A percentile compares a stretch with the other conserved stretches of the same genome.
Evolutionary conservation across 1,140 invertebrate species (phyloP).

Genomic region (Lithobius niger): DNA sequence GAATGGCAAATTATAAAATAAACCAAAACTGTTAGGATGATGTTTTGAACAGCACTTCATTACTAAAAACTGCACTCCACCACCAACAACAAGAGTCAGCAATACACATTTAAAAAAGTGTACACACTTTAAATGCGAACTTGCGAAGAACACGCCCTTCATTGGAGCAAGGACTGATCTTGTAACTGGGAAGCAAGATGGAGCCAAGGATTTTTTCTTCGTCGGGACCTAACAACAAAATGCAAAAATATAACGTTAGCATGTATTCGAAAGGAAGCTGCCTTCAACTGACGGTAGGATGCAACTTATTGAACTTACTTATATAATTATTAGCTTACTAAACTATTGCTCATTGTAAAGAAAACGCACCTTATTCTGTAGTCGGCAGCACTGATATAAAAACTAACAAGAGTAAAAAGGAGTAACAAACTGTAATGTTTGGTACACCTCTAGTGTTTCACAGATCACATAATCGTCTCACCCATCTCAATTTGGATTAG

Average conservation of each 20-base stretch:
- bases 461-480: no score
- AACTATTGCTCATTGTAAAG: no score
- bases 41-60: constrained; percentile 2
- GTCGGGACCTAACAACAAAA: constrained; percentile 51
- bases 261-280: background rate
- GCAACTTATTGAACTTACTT: no score
- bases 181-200: constrained; percentile 78
- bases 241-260: constrained; percentile 15
- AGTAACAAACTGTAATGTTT: no score
- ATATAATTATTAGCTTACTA: no score
- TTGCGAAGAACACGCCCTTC: constrained; percentile 76
- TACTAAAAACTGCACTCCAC: constrained; percentile 1
- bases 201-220: constrained; percentile 81
- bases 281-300: no score
- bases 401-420: no score
- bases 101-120: background rate
- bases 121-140: constrained; percentile 62
- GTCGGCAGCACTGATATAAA: no score
- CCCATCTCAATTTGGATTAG: no score
- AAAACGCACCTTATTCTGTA: no score
- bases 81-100: background rate
- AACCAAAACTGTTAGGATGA: no score
- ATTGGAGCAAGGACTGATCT: constrained; percentile 60
- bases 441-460: no score
- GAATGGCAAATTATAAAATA: background rate